Evolutionary conservation across 2,888 invertebrate genomes (phyloP).

Genomic region (Podotricha telesiphe): DNA sequence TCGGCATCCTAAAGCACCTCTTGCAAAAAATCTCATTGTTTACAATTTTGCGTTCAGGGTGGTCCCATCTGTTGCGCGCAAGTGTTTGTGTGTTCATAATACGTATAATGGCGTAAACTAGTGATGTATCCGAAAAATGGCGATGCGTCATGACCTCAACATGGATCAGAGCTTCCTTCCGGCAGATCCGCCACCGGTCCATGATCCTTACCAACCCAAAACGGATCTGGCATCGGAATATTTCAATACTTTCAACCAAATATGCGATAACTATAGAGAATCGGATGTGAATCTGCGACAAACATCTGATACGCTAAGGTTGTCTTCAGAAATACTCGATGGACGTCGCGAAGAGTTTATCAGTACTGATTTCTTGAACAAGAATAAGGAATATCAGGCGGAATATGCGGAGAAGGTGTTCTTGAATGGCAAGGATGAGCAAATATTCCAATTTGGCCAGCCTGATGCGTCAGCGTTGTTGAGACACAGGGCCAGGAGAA

Average conservation of each 20-base stretch:
- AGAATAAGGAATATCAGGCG: conserved; percentile 39
- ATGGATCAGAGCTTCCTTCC: conserved; percentile 78
- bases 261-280: conserved; percentile 75
- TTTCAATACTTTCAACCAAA: conserved; percentile 78
- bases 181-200: conserved; percentile 85
- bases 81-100: conserved; percentile 1
- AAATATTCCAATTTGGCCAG: conserved; percentile 83
- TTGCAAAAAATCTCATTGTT: conserved; percentile 32
- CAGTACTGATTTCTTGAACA: conserved; percentile 51
- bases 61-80: conserved; percentile 24
- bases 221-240: conserved; percentile 72
- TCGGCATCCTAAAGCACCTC: conserved; percentile 31
- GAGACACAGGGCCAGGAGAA: conserved; percentile 73
- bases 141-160: conserved; percentile 65
- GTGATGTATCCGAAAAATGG: conserved; percentile 58
- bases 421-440: conserved; percentile 65
- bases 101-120: conserved; percentile 30
- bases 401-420: conserved; percentile 74
- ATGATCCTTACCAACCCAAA: conserved; percentile 65
- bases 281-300: conserved; percentile 67
- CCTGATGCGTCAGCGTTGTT: conserved; percentile 83
- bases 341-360: conserved; percentile 53
- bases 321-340: conserved; percentile 70
- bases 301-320: conserved; percentile 69
- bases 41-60: conserved; percentile 31